These are phyloP conservation scores for Bombus waltoni DNA, from an alignment of 1,140 invertebrate genomes.

Conservation along the genomic window DNA sequence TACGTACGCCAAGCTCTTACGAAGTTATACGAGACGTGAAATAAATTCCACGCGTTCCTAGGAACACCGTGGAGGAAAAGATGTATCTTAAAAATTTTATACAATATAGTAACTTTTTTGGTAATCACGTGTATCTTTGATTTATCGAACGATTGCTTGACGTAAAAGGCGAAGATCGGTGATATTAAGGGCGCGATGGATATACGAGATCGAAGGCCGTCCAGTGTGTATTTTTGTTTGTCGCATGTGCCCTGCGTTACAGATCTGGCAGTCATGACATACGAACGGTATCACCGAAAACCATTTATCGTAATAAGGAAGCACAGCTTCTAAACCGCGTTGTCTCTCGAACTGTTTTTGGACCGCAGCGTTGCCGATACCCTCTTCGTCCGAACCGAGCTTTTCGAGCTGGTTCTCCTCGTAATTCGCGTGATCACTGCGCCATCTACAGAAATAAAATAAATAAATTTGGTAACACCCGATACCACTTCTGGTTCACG, in stretches of 20 bases:
- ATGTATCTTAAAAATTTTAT: conserved; percentile 47
- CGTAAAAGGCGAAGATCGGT: neutral
- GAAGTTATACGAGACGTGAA: conserved; percentile 30
- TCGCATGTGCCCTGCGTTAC: conserved; percentile 7
- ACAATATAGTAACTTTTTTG: conserved; percentile 43
- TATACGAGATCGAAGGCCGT: conserved; percentile 21
- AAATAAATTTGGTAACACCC: conserved; percentile 85
- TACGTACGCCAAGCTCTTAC: neutral
- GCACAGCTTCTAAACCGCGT: conserved; percentile 34
- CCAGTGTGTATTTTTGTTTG: conserved; percentile 45
- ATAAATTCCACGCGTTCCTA: conserved; percentile 45
- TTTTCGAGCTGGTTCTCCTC: conserved; percentile 48
- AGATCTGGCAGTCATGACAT: conserved; percentile 72
- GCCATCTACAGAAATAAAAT: conserved; percentile 90
- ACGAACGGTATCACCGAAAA: conserved; percentile 62
- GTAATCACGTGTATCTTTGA: neutral
- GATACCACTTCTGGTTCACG: conserved; percentile 89
- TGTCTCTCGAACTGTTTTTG: conserved; percentile 80
- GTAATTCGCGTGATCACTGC: conserved; percentile 81
- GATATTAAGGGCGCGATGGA: neutral
- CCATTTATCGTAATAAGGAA: conserved; percentile 71
- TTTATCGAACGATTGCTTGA: neutral
- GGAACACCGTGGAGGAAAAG: neutral
- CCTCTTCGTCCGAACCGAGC: conserved; percentile 49
- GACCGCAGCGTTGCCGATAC: conserved; percentile 76